Evolutionary conservation across 2,797 vertebrate species (phyloP).

Genomic region (Chelidonichthys spinosus): DNA sequence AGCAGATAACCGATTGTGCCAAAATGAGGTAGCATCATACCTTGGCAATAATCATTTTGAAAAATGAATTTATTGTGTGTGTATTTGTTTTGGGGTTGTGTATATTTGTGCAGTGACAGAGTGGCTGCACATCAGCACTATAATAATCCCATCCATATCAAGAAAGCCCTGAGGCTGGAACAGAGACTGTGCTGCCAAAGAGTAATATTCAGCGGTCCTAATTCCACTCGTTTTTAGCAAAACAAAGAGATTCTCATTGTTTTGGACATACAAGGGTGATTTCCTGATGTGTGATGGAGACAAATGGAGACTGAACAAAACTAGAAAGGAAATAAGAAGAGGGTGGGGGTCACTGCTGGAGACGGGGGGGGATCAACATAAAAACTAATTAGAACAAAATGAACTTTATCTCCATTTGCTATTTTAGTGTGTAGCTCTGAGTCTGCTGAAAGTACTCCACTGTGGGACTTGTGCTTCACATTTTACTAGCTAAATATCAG

Average conservation of each 20-base stretch:
- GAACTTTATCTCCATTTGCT: slow-evolving; percentile 29
- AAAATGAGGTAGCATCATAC: slow-evolving; percentile 49
- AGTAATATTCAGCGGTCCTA: slow-evolving; percentile 54
- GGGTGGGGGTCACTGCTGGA: slow-evolving; percentile 32
- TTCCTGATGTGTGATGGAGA: slow-evolving; percentile 50
- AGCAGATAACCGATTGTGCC: slow-evolving; percentile 42
- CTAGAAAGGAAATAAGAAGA: slow-evolving; percentile 17
- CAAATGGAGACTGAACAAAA: slow-evolving; percentile 18
- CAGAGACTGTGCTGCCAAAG: slow-evolving; percentile 52
- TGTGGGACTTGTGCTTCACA: slow-evolving; percentile 15
- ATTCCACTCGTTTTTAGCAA: slow-evolving; percentile 58
- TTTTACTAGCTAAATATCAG: slow-evolving; percentile 18
- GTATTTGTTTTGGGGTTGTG: slow-evolving; percentile 30
- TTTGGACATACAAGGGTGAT: slow-evolving; percentile 54
- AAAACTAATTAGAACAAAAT: slow-evolving; percentile 48
- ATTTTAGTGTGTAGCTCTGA: slow-evolving; percentile 31
- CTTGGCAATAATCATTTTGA: slow-evolving; percentile 38
- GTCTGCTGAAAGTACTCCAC: slow-evolving; percentile 1
- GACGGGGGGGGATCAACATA: slow-evolving; percentile 6
- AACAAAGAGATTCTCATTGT: slow-evolving; percentile 57
- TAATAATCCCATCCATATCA: slow-evolving; percentile 63
- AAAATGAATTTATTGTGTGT: slow-evolving; percentile 19
- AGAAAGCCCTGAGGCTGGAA: slow-evolving; percentile 53
- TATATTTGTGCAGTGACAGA: slow-evolving; percentile 27
- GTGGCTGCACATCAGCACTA: slow-evolving; percentile 44